Evolutionary conservation across 30 jellyfish, hydroid and myxozoan species (phyloP), one percentile per base, ranked within the genome.

Genomic region (Cassiopea xamachana): DNA sequence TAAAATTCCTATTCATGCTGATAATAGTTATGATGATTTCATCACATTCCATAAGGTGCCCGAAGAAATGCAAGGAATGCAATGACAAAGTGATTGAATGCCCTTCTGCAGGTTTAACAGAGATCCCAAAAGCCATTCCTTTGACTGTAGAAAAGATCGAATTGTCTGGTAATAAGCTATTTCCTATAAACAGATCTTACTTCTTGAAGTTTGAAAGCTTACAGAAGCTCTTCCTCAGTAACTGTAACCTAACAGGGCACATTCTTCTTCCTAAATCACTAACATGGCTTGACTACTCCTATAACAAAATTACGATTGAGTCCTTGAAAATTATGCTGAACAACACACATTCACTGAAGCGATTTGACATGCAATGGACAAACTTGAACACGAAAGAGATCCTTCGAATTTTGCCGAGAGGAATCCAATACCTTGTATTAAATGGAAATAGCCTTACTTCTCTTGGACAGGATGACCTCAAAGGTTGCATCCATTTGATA

Each of bases 91-190:
- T 0, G 4, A 2, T 8, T 0, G 3, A 71, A 17, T 71, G 80
- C 51, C 50, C 1, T 1, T 1, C n/a, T 19, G 55, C 50, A 18
- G 88, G 87, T 13, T 58, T 86, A 74, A 60, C 44, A 59, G 75
- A 74, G 67, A 19, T 86, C 7, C 93, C 93, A 6, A 58, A 9
- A 19, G 82, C 55, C 87, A 86, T 86, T 8, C 87, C 93, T 5
- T 18, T 18, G 16, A 9, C 60, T n/a, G 80, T 75, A 58, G n/a
- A 43, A 0, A 16, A 10, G 51, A 73, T 86, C 73, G 83, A 86
- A 47, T 48, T 86, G 12, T 86, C 93, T 0, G 58, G 75, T 10
- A 86, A 86, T 39, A 72, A 73, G 2, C 49, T 77, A 0, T 45
- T 74, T 16, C 81, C n/a, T 2, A 49, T 86, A 18, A 27, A 44